Evolutionary conservation across 2,888 invertebrate species (phyloP), one percentile per base, ranked within the genome.

Genomic region (Heliconius aoede): DNA sequence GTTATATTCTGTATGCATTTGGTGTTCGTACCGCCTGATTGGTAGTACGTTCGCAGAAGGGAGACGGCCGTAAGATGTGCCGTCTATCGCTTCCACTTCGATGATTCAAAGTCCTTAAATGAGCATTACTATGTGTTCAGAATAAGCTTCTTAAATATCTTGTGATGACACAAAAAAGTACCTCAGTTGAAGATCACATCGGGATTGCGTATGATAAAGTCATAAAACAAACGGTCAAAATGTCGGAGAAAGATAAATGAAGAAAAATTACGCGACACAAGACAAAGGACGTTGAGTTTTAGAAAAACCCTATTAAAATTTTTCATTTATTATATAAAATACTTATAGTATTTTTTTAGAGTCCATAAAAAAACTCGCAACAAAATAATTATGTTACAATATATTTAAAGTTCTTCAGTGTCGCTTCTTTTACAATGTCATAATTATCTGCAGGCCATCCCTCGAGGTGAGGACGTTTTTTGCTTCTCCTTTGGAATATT

Each of bases 1-100:
- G 83, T 77, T 65, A 80, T 81, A 80, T 90, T 94, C 89, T 90
- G 90, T 93, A 93, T 93, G 90, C 93, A 83, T 83, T 80, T 78
- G 80, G 80, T 81, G 87, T 90, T 81, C 87, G 79, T 78, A 80
- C 79, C 85, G 88, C 87, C 89, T 92, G 93, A 92, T 93, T 92
- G 93, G 91, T 87, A 83, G 86, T 86, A 85, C 85, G 85, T 85
- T 86, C 85, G 86, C 84, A 84, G 86, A 83, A 84, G 86, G 86
- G 85, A 86, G 87, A 86, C 85, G 83, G 81, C 82, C 88, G 85
- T 88, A 89, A 90, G 91, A 90, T 89, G 91, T 86, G 85, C 86
- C 85, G 86, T 88, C 89, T 89, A 90, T 89, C 90, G 88, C 86
- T 86, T 72, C 85, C 86, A 85, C 86, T 85, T 88, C 87, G 88